Conservation (phyloP, 2,113 vertebrate genomes). For the Emydocephalus ijimae region DNA sequence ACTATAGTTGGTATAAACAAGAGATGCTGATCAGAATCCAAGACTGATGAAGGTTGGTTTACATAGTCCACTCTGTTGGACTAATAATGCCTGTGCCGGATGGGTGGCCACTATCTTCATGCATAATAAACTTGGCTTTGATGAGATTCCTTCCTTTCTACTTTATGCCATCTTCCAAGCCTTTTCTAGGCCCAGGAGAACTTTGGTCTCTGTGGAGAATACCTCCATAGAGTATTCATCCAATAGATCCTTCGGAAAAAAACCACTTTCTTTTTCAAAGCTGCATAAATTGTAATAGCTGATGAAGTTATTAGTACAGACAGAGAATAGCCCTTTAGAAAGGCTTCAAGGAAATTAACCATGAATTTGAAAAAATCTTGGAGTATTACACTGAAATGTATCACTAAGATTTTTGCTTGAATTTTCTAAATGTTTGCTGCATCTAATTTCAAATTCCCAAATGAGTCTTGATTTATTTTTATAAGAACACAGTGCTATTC, state of each 20-base stretch:
- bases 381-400: constrained; percentile 4
- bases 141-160: neutral
- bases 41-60: too few species aligned
- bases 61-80: neutral
- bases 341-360: neutral
- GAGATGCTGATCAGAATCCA: neutral
- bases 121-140: neutral
- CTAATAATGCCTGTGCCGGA: neutral
- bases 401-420: neutral
- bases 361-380: neutral
- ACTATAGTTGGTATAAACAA: neutral
- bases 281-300: neutral
- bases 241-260: neutral
- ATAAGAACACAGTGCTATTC: neutral
- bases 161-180: neutral
- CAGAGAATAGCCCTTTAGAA: constrained; percentile 1
- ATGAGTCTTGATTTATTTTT: neutral
- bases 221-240: neutral
- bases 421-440: neutral
- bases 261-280: neutral
- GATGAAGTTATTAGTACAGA: constrained; percentile 1
- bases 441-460: constrained; percentile 16
- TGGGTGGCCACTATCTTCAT: neutral
- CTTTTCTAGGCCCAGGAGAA: neutral
- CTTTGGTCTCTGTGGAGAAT: neutral